A percentile compares a stretch with the other conserved stretches of the same genome.
These are phyloP conservation scores for Takifugu rubripes DNA, from an alignment of 2,797 vertebrate genomes.

Conservation along the genomic window DNA sequence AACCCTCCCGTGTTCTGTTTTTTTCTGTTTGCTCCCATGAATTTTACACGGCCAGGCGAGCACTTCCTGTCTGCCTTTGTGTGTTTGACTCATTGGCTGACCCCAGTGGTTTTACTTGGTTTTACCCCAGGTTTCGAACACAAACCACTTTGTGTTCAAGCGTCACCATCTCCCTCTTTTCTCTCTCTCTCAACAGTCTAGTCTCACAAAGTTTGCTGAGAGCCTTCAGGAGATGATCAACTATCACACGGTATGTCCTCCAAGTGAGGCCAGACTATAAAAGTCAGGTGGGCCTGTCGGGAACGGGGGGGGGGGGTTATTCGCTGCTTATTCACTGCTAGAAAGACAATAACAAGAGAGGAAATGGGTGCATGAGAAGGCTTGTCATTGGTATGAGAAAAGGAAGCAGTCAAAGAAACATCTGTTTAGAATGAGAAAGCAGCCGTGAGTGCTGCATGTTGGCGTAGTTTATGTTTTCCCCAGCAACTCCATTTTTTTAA, in stretches of 20 bases:
- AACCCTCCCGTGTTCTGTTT: slow-evolving; percentile 20
- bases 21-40: slow-evolving; percentile 41
- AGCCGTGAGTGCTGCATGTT: too few relatives aligned
- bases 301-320: too few relatives aligned
- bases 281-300: slow-evolving; percentile 26
- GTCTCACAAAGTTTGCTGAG: slow-evolving; percentile 92
- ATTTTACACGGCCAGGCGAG: slow-evolving; percentile 28
- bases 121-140: slow-evolving; percentile 29
- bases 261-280: slow-evolving; percentile 36
- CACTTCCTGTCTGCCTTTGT: slow-evolving; percentile 48
- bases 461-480: too few relatives aligned
- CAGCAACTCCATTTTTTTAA: too few relatives aligned
- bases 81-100: slow-evolving; percentile 32
- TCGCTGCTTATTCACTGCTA: neutral
- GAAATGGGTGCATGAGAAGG: slow-evolving; percentile 2
- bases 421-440: neutral
- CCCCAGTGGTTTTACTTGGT: slow-evolving; percentile 10
- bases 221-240: slow-evolving; percentile 97
- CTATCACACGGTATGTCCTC: slow-evolving; percentile 89
- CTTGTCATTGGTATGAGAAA: slow-evolving; percentile 3
- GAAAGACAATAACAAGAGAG: neutral
- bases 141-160: slow-evolving; percentile 11
- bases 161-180: too few relatives aligned
- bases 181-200: slow-evolving; percentile 76
- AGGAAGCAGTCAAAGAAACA: neutral